Conservation (phyloP, 2,113 vertebrate species). For the Urocynchramus pylzowi region DNA sequence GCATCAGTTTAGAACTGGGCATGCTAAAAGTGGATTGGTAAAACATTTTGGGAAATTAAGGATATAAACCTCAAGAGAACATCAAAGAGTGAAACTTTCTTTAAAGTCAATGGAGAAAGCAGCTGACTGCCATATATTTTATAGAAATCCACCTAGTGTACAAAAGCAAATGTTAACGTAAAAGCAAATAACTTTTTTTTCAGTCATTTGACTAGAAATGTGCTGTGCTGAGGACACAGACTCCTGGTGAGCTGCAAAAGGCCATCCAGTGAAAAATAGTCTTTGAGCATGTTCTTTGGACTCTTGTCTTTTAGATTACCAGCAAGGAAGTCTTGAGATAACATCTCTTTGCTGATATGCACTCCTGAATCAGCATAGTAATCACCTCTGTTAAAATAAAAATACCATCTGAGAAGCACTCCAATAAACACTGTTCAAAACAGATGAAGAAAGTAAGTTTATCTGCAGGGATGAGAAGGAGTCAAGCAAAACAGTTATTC, state of each 20-base stretch:
- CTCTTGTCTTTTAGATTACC: neutral
- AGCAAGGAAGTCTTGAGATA: neutral
- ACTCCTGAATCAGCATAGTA: slow-evolving; percentile 34
- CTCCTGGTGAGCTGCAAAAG: neutral
- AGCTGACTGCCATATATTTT: neutral
- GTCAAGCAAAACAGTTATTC: neutral
- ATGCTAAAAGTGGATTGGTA: neutral
- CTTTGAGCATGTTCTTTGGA: neutral
- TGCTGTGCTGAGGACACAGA: neutral
- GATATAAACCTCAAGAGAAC: neutral
- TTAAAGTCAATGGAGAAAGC: neutral
- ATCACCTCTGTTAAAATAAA: slow-evolving; percentile 39
- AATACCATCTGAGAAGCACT: neutral
- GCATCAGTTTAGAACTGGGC: neutral
- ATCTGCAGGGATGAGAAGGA: neutral
- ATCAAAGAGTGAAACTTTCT: neutral
- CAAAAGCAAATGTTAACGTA: neutral
- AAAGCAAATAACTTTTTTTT: neutral
- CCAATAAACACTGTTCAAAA: neutral
- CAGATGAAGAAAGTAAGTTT: neutral
- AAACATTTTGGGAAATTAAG: neutral
- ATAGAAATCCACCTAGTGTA: neutral
- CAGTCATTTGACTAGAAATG: neutral
- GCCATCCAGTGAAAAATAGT: neutral
- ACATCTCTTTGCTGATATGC: neutral